Evolutionary conservation across 2,797 vertebrate genomes (phyloP).

Genomic region (Sphenopsis melanotis): DNA sequence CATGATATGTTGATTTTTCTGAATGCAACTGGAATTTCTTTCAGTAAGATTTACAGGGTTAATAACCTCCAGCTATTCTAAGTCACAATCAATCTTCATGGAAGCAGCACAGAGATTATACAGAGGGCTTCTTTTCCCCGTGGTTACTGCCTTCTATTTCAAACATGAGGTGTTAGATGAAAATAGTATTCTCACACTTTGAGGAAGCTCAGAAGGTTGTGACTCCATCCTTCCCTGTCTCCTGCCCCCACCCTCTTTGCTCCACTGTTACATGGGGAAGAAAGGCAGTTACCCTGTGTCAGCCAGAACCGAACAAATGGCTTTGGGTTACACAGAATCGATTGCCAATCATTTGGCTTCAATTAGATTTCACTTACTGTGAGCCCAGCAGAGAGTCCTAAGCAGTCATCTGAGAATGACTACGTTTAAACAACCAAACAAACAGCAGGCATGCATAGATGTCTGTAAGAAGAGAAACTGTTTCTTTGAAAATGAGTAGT

Average conservation of each 20-base stretch:
- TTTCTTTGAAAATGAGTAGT: not conserved
- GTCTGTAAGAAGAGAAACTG: not conserved
- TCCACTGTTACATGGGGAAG: not conserved
- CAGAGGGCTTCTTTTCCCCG: not conserved
- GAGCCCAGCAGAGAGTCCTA: not conserved
- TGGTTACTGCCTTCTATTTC: not conserved
- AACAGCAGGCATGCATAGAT: not conserved
- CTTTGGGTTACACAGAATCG: not conserved
- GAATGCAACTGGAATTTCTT: not conserved
- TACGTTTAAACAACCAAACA: not conserved
- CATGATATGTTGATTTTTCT: not conserved
- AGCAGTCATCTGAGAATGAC: not conserved
- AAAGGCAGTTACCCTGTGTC: not conserved
- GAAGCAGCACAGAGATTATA: not conserved
- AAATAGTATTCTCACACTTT: not conserved
- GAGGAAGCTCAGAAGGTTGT: not conserved
- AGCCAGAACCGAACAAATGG: not conserved
- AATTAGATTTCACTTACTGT: not conserved
- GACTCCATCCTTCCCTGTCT: not conserved
- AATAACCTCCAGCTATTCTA: slow-evolving; percentile 31
- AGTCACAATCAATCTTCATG: not conserved
- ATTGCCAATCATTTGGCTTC: not conserved
- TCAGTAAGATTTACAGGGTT: slow-evolving; percentile 28
- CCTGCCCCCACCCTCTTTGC: not conserved
- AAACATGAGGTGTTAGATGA: not conserved